Percentiles rank a stretch among this genome's conserved stretches.
Evolutionary conservation across 2,797 vertebrate genomes (phyloP).

Genomic region (Peromyscus eremicus): DNA sequence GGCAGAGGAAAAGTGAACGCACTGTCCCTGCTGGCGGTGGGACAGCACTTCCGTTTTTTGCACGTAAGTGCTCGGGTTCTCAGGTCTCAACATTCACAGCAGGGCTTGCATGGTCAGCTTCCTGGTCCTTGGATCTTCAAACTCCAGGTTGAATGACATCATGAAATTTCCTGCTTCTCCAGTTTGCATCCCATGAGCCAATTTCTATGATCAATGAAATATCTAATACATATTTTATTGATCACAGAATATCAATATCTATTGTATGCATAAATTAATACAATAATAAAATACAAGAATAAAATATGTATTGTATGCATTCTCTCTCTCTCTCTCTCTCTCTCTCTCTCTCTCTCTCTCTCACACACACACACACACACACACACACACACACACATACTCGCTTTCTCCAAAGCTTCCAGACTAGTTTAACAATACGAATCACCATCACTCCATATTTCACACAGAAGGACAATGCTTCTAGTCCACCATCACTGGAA

Average conservation of each 20-base stretch:
- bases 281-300: no score
- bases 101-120: no score
- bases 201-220: neutral
- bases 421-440: neutral
- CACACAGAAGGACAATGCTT: neutral
- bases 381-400: neutral
- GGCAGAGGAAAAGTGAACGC: neutral
- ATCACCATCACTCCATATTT: neutral
- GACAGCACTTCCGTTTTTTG: neutral
- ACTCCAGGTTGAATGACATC: neutral
- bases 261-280: no score
- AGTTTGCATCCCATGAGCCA: neutral
- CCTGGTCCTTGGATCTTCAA: neutral
- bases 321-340: neutral
- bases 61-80: neutral
- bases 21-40: neutral
- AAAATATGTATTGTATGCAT: neutral
- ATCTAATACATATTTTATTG: no score
- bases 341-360: neutral
- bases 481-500: neutral
- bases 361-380: neutral
- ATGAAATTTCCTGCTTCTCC: neutral
- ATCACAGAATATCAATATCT: no score
- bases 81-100: neutral
- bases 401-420: neutral